These are phyloP conservation scores for Champsocephalus esox DNA, from an alignment of 2,797 vertebrate genomes.

Conservation along the genomic window DNA sequence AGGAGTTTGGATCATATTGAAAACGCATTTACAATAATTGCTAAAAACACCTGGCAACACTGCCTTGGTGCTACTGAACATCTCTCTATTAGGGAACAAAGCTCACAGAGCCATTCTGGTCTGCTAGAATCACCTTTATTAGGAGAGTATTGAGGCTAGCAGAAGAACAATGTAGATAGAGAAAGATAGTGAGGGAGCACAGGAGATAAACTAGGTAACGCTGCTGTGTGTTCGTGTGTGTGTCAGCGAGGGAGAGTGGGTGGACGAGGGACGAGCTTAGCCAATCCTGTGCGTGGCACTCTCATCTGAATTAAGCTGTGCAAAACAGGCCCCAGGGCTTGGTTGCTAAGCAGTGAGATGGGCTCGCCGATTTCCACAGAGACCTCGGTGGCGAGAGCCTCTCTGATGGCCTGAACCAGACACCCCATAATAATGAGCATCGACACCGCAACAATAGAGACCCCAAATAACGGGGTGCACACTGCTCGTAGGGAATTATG, in stretches of 20 bases:
- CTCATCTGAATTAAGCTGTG: conserved; percentile 88
- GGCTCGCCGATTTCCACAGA: conserved; percentile 79
- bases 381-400: conserved; percentile 76
- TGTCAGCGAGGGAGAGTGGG: conserved; percentile 26
- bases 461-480: conserved; percentile 72
- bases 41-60: neutral
- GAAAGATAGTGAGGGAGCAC: conserved; percentile 33
- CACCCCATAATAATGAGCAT: conserved; percentile 85
- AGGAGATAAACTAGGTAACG: conserved; percentile 37
- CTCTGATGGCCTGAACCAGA: conserved; percentile 83
- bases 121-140: conserved; percentile 20
- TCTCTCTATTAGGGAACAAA: neutral
- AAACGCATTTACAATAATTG: neutral
- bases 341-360: conserved; percentile 89
- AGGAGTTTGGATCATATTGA: neutral
- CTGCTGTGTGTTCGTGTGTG: conserved; percentile 30
- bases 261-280: conserved; percentile 56
- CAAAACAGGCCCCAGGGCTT: conserved; percentile 87
- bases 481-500: conserved; percentile 70
- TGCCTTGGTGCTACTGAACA: neutral
- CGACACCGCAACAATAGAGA: conserved; percentile 75
- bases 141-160: conserved; percentile 17
- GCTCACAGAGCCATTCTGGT: neutral
- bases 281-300: conserved; percentile 83
- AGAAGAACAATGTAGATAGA: conserved; percentile 41